Percentiles rank a stretch among this genome's conserved stretches.
phyloP scores from a whole-genome alignment of 1,140 invertebrate species.

The Drosophila arizonae region DNA sequence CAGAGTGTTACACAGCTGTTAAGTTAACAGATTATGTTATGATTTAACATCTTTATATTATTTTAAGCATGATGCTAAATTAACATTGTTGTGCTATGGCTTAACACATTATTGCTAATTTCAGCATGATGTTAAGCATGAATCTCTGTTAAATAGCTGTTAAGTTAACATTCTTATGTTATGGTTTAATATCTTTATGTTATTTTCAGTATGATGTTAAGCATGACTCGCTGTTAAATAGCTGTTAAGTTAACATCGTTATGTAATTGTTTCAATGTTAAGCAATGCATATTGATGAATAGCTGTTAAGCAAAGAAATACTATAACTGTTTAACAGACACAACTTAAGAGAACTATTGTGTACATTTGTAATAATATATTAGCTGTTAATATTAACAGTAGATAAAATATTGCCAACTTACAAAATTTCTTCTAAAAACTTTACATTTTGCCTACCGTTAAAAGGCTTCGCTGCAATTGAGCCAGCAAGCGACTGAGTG shows the following conservation, averaged over 20 bases:
- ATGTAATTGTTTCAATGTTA: neutral
- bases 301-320: neutral
- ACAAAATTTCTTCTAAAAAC: neutral
- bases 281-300: neutral
- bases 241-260: neutral
- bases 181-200: too few species aligned
- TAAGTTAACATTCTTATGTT: too few species aligned
- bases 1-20: neutral
- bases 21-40: neutral
- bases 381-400: neutral
- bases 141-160: too few species aligned
- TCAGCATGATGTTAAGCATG: too few species aligned
- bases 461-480: neutral
- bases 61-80: too few species aligned
- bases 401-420: neutral
- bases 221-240: neutral
- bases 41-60: too few species aligned
- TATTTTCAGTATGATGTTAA: neutral
- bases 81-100: too few species aligned
- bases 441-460: neutral
- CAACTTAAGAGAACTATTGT: too few species aligned
- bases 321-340: too few species aligned
- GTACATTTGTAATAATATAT: too few species aligned
- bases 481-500: constrained; percentile 1
- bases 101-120: too few species aligned